Percentiles rank a stretch among this genome's conserved stretches.
Evolutionary conservation across 1,140 invertebrate genomes (phyloP).

Genomic region (Lepidurus packardi): DNA sequence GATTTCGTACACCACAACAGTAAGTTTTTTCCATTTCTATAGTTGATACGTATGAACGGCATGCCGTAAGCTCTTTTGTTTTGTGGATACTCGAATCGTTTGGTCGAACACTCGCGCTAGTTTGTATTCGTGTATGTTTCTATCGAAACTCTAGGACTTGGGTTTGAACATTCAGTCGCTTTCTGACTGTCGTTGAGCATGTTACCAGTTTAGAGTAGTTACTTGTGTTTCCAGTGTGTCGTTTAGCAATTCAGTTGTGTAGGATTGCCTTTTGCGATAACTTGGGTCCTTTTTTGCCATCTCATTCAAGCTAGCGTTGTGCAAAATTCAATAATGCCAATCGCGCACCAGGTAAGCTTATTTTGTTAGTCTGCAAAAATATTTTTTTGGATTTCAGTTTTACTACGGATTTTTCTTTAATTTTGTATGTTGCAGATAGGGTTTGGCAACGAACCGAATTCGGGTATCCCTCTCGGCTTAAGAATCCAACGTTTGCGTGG

Average conservation of each 20-base stretch:
- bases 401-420: background rate
- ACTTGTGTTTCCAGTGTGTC: background rate
- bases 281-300: no score
- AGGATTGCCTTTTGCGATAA: no score
- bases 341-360: background rate
- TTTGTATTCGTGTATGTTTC: no score
- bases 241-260: background rate
- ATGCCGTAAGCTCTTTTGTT: background rate
- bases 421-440: conserved; percentile 12
- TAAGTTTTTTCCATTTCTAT: background rate
- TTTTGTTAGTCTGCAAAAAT: no score
- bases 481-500: conserved; percentile 20
- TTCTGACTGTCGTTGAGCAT: background rate
- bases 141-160: no score
- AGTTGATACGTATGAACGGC: background rate
- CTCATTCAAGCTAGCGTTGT: no score
- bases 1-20: background rate
- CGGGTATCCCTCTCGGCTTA: background rate
- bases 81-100: no score
- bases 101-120: no score
- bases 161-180: background rate
- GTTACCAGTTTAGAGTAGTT: background rate
- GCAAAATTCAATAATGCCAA: no score
- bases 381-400: background rate
- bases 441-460: conserved; percentile 6